These are phyloP conservation scores for Diploptera punctata DNA, from an alignment of 2,888 invertebrate species.

Conservation along the genomic window DNA sequence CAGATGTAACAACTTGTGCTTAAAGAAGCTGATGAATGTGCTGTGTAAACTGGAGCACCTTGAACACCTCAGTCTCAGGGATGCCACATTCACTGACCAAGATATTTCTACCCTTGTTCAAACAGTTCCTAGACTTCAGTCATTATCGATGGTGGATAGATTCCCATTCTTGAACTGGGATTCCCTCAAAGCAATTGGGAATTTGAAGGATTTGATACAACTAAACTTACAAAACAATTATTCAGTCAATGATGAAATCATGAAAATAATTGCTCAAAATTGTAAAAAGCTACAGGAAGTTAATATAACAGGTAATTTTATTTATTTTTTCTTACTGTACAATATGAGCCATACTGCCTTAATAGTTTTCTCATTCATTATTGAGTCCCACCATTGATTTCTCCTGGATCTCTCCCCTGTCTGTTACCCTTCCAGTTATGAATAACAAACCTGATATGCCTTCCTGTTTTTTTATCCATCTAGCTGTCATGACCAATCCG, in stretches of 20 bases:
- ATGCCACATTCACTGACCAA: slow-evolving; percentile 45
- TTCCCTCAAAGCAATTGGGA: slow-evolving; percentile 52
- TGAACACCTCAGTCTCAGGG: slow-evolving; percentile 46
- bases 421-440: no score
- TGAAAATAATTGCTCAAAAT: slow-evolving; percentile 59
- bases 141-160: slow-evolving; percentile 47
- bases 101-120: slow-evolving; percentile 47
- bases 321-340: no score
- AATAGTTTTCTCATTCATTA: no score
- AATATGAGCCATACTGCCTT: no score
- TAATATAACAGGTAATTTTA: slow-evolving; percentile 49
- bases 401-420: no score
- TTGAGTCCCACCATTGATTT: no score
- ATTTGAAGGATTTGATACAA: neutral
- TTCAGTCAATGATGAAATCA: slow-evolving; percentile 60
- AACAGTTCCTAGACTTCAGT: slow-evolving; percentile 46
- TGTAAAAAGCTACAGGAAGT: slow-evolving; percentile 56
- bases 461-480: no score
- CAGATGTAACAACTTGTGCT: slow-evolving; percentile 47
- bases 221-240: slow-evolving; percentile 58
- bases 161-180: slow-evolving; percentile 52
- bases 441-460: no score
- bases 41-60: slow-evolving; percentile 47
- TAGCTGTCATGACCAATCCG: no score
- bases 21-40: slow-evolving; percentile 42